Evolutionary conservation across 2,888 invertebrate genomes (phyloP).

Genomic region (Leptura quadrifasciata): DNA sequence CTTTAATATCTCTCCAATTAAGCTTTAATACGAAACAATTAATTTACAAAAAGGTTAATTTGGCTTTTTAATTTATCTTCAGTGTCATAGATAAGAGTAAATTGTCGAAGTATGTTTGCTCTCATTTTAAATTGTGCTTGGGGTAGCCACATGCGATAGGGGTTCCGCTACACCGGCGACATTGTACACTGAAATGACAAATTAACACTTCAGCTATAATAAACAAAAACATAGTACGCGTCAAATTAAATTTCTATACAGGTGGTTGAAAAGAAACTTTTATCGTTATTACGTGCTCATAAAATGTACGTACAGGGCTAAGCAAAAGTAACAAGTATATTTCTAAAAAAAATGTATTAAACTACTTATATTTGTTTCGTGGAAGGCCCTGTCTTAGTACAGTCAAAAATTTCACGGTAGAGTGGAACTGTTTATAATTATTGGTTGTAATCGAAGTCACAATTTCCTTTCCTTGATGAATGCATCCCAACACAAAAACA

Average conservation of each 20-base stretch:
- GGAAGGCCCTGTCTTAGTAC: no score
- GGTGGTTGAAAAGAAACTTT: slow-evolving; percentile 18
- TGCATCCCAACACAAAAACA: no score
- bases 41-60: slow-evolving; percentile 34
- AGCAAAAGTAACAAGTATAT: no score
- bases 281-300: not conserved
- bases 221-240: slow-evolving; percentile 22
- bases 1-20: slow-evolving; percentile 22
- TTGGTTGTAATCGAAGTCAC: no score
- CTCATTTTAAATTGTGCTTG: slow-evolving; percentile 32
- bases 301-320: no score
- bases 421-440: no score
- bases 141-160: slow-evolving; percentile 30
- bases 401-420: no score
- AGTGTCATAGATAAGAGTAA: slow-evolving; percentile 36
- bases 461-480: no score
- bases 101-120: slow-evolving; percentile 41
- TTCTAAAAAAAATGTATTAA: no score
- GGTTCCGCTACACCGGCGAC: slow-evolving; percentile 31
- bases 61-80: slow-evolving; percentile 38
- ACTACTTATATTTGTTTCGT: no score
- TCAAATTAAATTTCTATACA: slow-evolving; percentile 32
- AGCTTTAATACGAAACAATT: slow-evolving; percentile 28
- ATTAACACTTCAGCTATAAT: slow-evolving; percentile 42
- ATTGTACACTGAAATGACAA: slow-evolving; percentile 39